These are phyloP conservation scores for Eupithecia abbreviata DNA, from an alignment of 2,888 invertebrate genomes.

Conservation along the genomic window DNA sequence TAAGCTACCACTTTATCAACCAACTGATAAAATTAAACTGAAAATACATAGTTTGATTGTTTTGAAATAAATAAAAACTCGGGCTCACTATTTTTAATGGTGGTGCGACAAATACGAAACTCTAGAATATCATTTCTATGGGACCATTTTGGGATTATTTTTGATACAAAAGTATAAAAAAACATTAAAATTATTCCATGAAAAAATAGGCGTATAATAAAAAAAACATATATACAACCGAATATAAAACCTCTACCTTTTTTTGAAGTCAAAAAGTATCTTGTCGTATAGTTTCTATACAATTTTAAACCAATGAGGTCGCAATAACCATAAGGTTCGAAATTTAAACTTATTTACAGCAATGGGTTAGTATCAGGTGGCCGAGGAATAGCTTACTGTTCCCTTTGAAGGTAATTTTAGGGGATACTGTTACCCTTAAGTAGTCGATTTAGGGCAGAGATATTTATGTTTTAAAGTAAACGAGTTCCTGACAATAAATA, in stretches of 20 bases:
- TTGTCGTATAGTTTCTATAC: background rate
- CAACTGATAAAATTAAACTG: background rate
- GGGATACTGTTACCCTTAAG: background rate
- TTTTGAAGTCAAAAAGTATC: background rate
- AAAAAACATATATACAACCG: background rate
- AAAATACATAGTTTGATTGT: background rate
- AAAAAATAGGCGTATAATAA: background rate
- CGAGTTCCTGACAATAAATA: background rate
- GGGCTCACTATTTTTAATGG: background rate
- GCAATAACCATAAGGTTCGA: background rate
- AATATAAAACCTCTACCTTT: background rate
- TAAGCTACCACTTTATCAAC: no score
- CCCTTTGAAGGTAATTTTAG: background rate
- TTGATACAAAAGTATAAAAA: no score
- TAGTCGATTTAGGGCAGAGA: background rate
- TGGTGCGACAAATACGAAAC: no score
- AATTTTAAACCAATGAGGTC: background rate
- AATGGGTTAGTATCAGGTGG: constrained; percentile 6
- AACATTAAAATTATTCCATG: no score
- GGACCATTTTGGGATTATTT: no score
- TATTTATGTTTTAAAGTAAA: background rate
- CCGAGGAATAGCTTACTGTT: background rate
- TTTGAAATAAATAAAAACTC: background rate
- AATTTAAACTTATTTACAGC: background rate
- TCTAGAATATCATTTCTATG: no score